A percentile compares a stretch with the other conserved stretches of the same genome.
phyloP scores from a whole-genome alignment of 1,140 invertebrate species.

The Neuroterus valhalla region DNA sequence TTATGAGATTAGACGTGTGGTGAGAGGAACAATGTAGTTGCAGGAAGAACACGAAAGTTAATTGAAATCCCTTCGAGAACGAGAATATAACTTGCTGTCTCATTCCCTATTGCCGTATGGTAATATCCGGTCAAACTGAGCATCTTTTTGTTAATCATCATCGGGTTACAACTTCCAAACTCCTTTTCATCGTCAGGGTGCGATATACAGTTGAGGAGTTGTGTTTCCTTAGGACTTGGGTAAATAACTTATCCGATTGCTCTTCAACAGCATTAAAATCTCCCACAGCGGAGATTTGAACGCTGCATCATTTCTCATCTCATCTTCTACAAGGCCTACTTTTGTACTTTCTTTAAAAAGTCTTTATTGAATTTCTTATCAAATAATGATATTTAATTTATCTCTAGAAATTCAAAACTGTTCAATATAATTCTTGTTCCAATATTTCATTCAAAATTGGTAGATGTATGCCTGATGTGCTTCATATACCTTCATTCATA shows the following conservation, averaged over 20 bases:
- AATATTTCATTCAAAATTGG: too few relatives aligned
- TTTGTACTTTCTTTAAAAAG: too few relatives aligned
- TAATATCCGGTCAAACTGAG: constrained; percentile 13
- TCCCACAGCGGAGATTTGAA: constrained; percentile 14
- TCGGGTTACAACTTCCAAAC: constrained; percentile 1
- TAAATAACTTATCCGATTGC: not conserved
- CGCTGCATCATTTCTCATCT: constrained; percentile 11
- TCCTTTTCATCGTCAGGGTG: not conserved
- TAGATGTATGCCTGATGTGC: too few relatives aligned
- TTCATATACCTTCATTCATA: not conserved
- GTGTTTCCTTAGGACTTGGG: not conserved
- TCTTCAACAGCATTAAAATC: constrained; percentile 15
- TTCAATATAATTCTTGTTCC: too few relatives aligned
- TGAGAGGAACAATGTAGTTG: not conserved
- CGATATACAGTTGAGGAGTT: not conserved
- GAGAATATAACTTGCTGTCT: constrained; percentile 8
- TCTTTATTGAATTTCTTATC: too few relatives aligned
- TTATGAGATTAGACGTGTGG: not conserved
- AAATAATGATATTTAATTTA: too few relatives aligned
- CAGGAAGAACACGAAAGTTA: not conserved
- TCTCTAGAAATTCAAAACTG: too few relatives aligned
- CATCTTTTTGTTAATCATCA: not conserved
- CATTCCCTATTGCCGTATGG: not conserved
- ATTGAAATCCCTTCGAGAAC: constrained; percentile 15
- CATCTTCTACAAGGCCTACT: not conserved